Percentiles rank a stretch among this genome's conserved stretches.
Evolutionary conservation across 2,113 vertebrate species (phyloP).

Genomic region (Epinephelus moara): DNA sequence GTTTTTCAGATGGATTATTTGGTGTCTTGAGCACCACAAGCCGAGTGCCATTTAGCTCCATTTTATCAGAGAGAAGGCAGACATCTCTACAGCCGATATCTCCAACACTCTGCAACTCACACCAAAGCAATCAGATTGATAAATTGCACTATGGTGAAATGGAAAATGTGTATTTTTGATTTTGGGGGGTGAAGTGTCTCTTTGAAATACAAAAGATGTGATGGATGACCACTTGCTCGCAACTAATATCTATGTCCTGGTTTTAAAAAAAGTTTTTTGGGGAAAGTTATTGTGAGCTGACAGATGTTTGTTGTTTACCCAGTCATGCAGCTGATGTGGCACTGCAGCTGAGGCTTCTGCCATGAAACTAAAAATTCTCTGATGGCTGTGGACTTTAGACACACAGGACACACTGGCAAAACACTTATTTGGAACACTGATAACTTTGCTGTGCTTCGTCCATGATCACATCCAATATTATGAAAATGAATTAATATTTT

Average conservation of each 20-base stretch:
- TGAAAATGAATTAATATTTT: constrained; percentile 2
- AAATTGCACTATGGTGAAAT: too few relatives aligned
- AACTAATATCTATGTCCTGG: not conserved
- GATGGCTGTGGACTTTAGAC: not conserved
- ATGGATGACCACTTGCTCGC: not conserved
- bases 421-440: not conserved
- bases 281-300: constrained; percentile 1
- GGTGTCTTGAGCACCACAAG: too few relatives aligned
- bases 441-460: not conserved
- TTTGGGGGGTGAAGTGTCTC: too few relatives aligned
- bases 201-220: not conserved
- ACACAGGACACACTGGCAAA: not conserved
- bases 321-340: constrained; percentile 11
- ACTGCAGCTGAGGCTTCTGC: not conserved
- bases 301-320: constrained; percentile 32
- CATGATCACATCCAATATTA: not conserved
- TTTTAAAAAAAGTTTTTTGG: not conserved
- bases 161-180: too few relatives aligned
- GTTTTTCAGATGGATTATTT: too few relatives aligned
- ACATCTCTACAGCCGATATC: too few relatives aligned
- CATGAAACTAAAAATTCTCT: not conserved
- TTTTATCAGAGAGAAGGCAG: too few relatives aligned
- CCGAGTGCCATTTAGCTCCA: too few relatives aligned
- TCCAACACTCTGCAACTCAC: too few relatives aligned
- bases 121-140: too few relatives aligned